phyloP scores from a whole-genome alignment of 1,140 invertebrate genomes.

The Aphaenogaster rudis region DNA sequence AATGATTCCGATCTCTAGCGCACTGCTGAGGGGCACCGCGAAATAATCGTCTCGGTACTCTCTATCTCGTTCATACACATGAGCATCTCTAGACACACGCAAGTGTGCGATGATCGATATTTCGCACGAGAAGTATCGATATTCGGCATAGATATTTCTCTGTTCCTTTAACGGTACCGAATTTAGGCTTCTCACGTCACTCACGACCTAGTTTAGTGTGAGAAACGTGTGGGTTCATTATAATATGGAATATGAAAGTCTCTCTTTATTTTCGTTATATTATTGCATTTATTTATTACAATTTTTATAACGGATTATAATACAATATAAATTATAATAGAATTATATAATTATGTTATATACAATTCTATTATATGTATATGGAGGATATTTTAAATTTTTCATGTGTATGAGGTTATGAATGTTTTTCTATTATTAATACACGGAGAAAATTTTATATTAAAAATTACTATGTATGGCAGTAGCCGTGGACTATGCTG shows the following conservation, averaged over 20 bases:
- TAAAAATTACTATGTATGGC: no score
- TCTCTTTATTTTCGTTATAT: not conserved
- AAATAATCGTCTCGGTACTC: constrained; percentile 33
- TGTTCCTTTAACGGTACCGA: constrained; percentile 55
- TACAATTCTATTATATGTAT: not conserved
- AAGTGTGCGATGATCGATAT: constrained; percentile 45
- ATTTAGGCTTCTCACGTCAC: constrained; percentile 37
- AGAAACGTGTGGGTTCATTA: not conserved
- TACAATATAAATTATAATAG: not conserved
- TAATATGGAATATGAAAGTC: not conserved
- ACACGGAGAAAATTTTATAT: no score
- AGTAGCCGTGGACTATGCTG: no score
- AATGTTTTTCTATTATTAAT: not conserved
- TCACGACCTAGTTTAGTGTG: constrained; percentile 35
- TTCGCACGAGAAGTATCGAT: constrained; percentile 33
- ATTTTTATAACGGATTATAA: not conserved
- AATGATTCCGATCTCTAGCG: constrained; percentile 68
- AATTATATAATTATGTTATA: no score
- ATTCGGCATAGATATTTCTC: constrained; percentile 28
- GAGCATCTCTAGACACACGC: not conserved
- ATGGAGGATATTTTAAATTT: not conserved
- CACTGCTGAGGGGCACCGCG: constrained; percentile 57
- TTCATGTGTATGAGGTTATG: not conserved
- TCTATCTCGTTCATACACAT: not conserved
- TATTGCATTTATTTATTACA: not conserved